phyloP scores from a whole-genome alignment of 2,113 vertebrate genomes.

The Pelvicachromis taeniatus region DNA sequence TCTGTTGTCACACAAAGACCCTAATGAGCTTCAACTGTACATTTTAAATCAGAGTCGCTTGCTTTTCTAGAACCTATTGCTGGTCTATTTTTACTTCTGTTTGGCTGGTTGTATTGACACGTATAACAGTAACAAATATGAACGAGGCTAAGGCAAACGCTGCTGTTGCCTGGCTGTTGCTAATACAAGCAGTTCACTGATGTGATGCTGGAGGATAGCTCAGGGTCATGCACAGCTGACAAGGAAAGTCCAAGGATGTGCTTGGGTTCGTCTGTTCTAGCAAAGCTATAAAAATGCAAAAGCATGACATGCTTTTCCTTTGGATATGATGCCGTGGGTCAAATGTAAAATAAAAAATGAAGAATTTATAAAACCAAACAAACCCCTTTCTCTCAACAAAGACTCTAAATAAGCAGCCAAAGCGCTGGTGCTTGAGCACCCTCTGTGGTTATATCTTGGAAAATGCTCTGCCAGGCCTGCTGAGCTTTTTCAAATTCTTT shows the following conservation, averaged over 20 bases:
- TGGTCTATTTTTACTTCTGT: not conserved
- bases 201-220: not conserved
- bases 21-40: not conserved
- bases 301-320: not conserved
- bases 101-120: not conserved
- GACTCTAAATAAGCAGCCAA: not conserved
- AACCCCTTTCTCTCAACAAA: not conserved
- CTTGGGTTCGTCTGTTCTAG: not conserved
- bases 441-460: not conserved
- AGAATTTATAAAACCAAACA: not conserved
- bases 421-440: not conserved
- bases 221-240: not conserved
- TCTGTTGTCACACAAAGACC: not conserved
- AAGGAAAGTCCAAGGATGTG: not conserved
- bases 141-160: not conserved
- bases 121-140: not conserved
- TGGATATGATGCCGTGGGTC: not conserved
- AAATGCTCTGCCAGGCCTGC: not conserved
- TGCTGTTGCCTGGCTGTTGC: not conserved
- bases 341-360: not conserved
- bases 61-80: not conserved
- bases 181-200: not conserved
- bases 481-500: not conserved
- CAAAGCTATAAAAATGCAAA: not conserved
- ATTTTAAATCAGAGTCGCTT: not conserved